These are phyloP conservation scores for Mormyrus hasselquistii DNA, from an alignment of 2,797 vertebrate species.

Conservation along the genomic window DNA sequence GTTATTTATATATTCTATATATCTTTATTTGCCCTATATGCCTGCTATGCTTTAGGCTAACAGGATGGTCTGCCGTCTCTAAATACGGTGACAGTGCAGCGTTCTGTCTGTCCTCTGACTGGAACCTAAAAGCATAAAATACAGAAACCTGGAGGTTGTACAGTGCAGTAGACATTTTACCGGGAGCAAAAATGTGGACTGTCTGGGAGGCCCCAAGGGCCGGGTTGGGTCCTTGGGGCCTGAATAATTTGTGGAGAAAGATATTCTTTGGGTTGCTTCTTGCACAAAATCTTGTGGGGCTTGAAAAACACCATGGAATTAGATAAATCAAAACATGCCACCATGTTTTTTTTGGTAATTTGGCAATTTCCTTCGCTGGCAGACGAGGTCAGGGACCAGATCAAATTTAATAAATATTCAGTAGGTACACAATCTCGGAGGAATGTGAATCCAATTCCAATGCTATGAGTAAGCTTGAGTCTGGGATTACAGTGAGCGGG, in stretches of 20 bases:
- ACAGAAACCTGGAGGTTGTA: neutral
- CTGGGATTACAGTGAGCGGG: neutral
- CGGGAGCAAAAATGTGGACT: neutral
- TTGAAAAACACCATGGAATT: neutral
- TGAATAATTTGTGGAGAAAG: neutral
- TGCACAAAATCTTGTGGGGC: neutral
- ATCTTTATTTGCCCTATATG: neutral
- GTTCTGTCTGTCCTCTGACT: neutral
- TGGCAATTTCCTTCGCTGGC: neutral
- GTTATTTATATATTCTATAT: neutral
- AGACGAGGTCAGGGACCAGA: neutral
- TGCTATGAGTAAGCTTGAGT: neutral
- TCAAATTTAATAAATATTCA: neutral
- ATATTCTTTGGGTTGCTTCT: neutral
- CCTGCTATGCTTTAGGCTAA: neutral
- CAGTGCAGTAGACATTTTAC: neutral
- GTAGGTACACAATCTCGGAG: neutral
- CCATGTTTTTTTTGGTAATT: neutral
- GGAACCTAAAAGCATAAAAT: neutral
- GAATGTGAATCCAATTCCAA: neutral
- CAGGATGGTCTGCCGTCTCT: neutral
- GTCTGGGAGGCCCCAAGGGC: neutral
- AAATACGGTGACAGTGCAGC: neutral
- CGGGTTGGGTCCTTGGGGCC: neutral
- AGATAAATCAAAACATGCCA: neutral